A percentile compares a stretch with the other conserved stretches of the same genome.
Evolutionary conservation across 2,113 vertebrate species (phyloP).

Genomic region (Mixornis gularis): DNA sequence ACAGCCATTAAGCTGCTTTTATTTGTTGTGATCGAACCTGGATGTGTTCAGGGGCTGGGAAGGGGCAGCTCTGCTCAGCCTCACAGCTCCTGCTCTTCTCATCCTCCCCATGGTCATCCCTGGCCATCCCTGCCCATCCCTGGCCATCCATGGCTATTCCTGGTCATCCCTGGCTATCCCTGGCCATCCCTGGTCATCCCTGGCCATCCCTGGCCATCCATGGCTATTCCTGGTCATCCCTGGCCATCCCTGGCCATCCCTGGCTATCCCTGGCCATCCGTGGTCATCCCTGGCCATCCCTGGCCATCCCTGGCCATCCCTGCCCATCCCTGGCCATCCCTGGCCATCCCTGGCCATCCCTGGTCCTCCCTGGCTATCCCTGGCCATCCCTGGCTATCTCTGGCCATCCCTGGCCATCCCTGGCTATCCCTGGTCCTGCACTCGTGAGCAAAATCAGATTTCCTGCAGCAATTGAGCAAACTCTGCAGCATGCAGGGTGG

Average conservation of each 20-base stretch:
- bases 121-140: not conserved
- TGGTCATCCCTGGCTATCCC: not conserved
- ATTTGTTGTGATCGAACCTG: not conserved
- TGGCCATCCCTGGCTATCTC: not conserved
- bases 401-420: not conserved
- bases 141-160: not conserved
- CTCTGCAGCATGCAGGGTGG: not conserved
- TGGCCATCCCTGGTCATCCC: accelerated
- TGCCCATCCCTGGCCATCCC: not conserved
- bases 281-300: not conserved
- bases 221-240: accelerated
- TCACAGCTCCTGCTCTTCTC: not conserved
- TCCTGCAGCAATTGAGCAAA: not conserved
- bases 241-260: not conserved
- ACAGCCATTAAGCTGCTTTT: not conserved
- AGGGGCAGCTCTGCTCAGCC: not conserved
- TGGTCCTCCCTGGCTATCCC: not conserved
- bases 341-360: accelerated
- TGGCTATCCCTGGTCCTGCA: not conserved
- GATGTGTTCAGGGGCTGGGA: not conserved
- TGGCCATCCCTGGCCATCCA: accelerated
- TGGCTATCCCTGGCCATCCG: not conserved
- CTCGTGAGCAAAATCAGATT: not conserved
- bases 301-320: accelerated
- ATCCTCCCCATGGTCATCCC: not conserved